Evolutionary conservation across 2,113 vertebrate species (phyloP).

Genomic region (Pristiophorus japonicus): DNA sequence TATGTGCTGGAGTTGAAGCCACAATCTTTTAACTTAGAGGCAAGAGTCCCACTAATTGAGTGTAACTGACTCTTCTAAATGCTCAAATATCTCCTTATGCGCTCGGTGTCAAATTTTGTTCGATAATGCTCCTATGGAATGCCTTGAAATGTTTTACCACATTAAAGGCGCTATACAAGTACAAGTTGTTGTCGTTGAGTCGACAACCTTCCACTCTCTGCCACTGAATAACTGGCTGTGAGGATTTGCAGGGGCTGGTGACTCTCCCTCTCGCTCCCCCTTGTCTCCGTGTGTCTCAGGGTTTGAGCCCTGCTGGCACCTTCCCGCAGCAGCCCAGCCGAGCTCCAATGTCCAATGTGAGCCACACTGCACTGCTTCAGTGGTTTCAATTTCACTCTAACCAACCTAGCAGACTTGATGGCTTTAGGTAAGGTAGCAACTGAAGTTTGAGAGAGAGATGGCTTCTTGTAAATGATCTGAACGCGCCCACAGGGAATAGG

Average conservation of each 20-base stretch:
- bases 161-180: not conserved
- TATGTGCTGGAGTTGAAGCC: not conserved
- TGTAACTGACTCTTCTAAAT: not conserved
- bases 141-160: not conserved
- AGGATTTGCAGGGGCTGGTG: not conserved
- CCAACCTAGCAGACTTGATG: not conserved
- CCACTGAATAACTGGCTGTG: not conserved
- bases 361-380: not conserved
- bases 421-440: not conserved
- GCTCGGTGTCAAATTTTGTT: not conserved
- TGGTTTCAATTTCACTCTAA: not conserved
- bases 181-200: not conserved
- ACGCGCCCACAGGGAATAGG: not conserved
- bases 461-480: slow-evolving; percentile 9
- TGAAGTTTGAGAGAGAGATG: not conserved
- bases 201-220: not conserved
- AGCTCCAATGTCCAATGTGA: not conserved
- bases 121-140: not conserved
- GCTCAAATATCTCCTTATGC: not conserved
- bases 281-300: not conserved
- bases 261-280: not conserved
- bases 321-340: not conserved
- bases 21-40: not conserved
- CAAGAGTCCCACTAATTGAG: not conserved
- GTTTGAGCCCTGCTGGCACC: not conserved